Evolutionary conservation across 1,140 invertebrate genomes (phyloP).

Genomic region (Conopomorpha cramerella): DNA sequence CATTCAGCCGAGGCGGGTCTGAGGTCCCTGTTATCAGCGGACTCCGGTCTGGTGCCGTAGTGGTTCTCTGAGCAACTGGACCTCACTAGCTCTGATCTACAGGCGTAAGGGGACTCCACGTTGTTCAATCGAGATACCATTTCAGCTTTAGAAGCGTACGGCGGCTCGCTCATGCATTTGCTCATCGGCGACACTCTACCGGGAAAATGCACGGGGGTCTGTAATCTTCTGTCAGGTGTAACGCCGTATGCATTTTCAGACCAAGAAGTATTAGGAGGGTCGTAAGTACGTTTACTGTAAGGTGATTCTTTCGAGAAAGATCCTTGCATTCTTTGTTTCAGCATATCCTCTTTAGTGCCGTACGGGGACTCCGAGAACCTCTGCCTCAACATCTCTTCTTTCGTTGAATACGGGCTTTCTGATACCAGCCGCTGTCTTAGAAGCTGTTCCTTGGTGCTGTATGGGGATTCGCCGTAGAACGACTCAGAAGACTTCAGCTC

Average conservation of each 20-base stretch:
- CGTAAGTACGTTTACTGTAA: slow-evolving; percentile 48
- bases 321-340: slow-evolving; percentile 45
- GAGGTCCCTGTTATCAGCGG: slow-evolving; percentile 24
- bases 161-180: slow-evolving; percentile 53
- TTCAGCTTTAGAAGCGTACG: slow-evolving; percentile 41
- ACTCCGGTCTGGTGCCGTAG: slow-evolving; percentile 24
- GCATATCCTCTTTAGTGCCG: slow-evolving; percentile 47
- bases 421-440: slow-evolving; percentile 34
- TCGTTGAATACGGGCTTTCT: slow-evolving; percentile 52
- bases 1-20: slow-evolving; percentile 46
- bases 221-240: slow-evolving; percentile 37
- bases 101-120: slow-evolving; percentile 37
- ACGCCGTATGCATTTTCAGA: slow-evolving; percentile 37
- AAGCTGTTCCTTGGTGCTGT: slow-evolving; percentile 56
- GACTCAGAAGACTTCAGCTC: slow-evolving; percentile 34
- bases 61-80: slow-evolving; percentile 41
- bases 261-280: slow-evolving; percentile 45
- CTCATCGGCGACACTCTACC: slow-evolving; percentile 39
- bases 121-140: slow-evolving; percentile 41
- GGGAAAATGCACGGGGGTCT: slow-evolving; percentile 37
- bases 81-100: slow-evolving; percentile 35
- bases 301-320: slow-evolving; percentile 32
- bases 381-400: slow-evolving; percentile 53
- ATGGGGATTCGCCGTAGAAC: slow-evolving; percentile 39
- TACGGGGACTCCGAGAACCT: slow-evolving; percentile 55